Base-by-base conservation (phyloP, 2,113 vertebrate genomes). In the Nycticorax nycticorax region DNA sequence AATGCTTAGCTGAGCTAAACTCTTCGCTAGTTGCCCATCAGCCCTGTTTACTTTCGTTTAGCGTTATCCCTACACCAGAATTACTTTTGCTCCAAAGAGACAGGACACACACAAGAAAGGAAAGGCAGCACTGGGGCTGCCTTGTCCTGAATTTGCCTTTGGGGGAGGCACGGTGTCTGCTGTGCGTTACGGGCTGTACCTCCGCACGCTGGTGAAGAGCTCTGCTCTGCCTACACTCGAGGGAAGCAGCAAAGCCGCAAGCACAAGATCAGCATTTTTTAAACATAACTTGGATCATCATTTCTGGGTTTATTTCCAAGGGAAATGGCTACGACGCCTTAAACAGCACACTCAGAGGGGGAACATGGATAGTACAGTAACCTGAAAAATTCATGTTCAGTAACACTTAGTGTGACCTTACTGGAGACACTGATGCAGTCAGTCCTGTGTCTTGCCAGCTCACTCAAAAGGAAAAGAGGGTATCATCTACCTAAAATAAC, bases 1-100 rank as follows among this genome's bases (percentile, higher is more conserved):
- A 59, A 62, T 55, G 63, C 57, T 97, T 83, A 80, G 57, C 85
- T 77, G 63, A 94, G 63, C 85, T 92, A 90, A 95, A 89, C 26
- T 69, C 69, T 52, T 64, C 45, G 53, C 53, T 69, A 50, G 73
- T 37, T 83, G 50, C 26, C 62, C 16, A 89, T 39, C 80, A 82
- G 53, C 22, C 45, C 33, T 64, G 37, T 79, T 96, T 94, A 55
- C 26, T 90, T 88, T 73, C 71, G 62, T 68, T 89, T 82, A 72
- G 20, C 32, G n/a, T 79, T 85, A 73, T 26, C 7, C 0, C 55
- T 73, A 59, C 17, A 37, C 35, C 55, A 73, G 74, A 89, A 93
- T 48, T 55, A 16, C 39, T 90, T 93, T n/a, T 82, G 53, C 48
- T 72, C 60, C 39, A 45, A 78, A 86, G 84, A 87, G 86, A 66